Base-by-base conservation (phyloP, 1,140 invertebrate species). In the Hydropsyche tenuis region DNA sequence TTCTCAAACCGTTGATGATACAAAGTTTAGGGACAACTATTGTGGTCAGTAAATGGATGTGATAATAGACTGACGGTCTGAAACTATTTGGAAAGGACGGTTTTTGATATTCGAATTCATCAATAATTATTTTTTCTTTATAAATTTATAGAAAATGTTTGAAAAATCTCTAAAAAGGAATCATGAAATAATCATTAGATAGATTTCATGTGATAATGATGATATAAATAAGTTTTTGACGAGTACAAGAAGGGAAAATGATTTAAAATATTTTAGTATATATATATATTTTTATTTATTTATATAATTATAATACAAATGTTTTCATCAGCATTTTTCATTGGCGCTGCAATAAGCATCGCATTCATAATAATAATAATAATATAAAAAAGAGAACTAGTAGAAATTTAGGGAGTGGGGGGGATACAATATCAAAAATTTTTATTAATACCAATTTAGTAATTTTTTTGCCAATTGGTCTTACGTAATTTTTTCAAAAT, bases 221-320 rank as follows among this genome's bases (percentile, higher is more conserved):
- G n/a, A n/a, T n/a, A n/a, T n/a, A n/a, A n/a, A n/a, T n/a, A n/a
- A n/a, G n/a, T n/a, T n/a, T n/a, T n/a, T n/a, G n/a, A n/a, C n/a
- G n/a, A n/a, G n/a, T n/a, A n/a, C n/a, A n/a, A n/a, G 30, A 37
- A 9, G 27, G 63, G 14, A 65, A 16, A 43, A 65, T 65, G 12
- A 45, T 43, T 63, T 27, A 65, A 11, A 65, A 43, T 43, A 18
- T 43, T 20, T n/a, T 4, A 18, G 43, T 65, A 20, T 65, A 56
- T 56, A 56, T 56, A 60, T 60, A 60, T 60, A 63, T 56, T 53
- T 70, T 53, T 70, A 70, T 72, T 63, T 72, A 72, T 72, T 72
- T 72, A 72, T 72, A 64, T 71, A 71, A 60, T 63, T 72, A 72
- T 72, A 72, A 72, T 72, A 72, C 70, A 72, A 72, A 72, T 72